phyloP scores from a whole-genome alignment of 2,113 vertebrate species.

The Seriola quinqueradiata region DNA sequence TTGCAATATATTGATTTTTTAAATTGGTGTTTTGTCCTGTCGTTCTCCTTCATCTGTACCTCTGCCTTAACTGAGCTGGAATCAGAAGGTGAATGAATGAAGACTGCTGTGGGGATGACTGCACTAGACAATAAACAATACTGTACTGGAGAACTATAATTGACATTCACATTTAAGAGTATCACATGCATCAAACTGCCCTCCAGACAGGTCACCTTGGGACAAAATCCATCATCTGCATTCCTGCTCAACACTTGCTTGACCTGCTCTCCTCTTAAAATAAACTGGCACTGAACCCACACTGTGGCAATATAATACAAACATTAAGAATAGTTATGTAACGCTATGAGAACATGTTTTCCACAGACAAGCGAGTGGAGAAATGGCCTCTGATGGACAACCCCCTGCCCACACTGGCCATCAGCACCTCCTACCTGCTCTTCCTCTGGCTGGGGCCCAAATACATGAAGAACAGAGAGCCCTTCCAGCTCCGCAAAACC shows the following conservation, averaged over 20 bases:
- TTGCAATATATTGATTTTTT: not conserved
- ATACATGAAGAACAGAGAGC: conserved; percentile 96
- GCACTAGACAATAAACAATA: not conserved
- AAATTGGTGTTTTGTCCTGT: not conserved
- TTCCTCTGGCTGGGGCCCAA: conserved; percentile 98
- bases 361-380: conserved; percentile 96
- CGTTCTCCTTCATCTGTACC: not conserved
- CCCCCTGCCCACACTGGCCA: conserved; percentile 93
- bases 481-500: conserved; percentile 95
- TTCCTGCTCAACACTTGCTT: not conserved
- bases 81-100: not conserved
- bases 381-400: conserved; percentile 98
- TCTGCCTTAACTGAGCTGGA: not conserved
- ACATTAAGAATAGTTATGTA: conserved; percentile 31
- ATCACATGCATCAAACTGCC: not conserved
- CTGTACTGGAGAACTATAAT: not conserved
- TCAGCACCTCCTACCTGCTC: conserved; percentile 96
- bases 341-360: conserved; percentile 61
- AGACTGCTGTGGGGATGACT: not conserved
- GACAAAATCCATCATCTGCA: not conserved
- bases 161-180: not conserved
- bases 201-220: conserved; percentile 17
- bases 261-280: conserved; percentile 5
- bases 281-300: conserved; percentile 1
- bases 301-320: not conserved